These are phyloP conservation scores for Drosophila neocordata DNA, from an alignment of 1,140 invertebrate genomes.

Conservation along the genomic window DNA sequence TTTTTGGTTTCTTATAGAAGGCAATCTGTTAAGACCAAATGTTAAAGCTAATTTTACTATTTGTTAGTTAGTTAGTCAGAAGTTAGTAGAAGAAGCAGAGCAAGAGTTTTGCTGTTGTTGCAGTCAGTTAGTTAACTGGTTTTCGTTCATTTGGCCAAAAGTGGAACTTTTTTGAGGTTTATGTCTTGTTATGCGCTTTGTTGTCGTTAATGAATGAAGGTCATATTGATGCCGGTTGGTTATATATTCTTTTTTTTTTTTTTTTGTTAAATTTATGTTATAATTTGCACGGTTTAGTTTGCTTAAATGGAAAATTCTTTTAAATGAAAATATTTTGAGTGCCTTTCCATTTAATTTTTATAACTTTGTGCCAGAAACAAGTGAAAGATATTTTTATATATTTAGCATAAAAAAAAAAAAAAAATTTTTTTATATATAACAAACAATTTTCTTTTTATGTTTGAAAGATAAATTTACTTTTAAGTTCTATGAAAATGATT, in stretches of 20 bases:
- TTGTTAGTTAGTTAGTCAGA: slow-evolving; percentile 61
- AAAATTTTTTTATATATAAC: too few species aligned
- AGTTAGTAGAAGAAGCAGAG: slow-evolving; percentile 39
- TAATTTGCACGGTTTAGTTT: slow-evolving; percentile 60
- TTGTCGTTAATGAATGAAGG: slow-evolving; percentile 76
- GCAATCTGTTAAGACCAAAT: slow-evolving; percentile 49
- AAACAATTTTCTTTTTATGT: too few species aligned
- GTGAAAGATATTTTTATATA: too few species aligned
- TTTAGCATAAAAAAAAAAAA: too few species aligned
- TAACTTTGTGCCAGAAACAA: too few species aligned
- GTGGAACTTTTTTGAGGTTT: slow-evolving; percentile 64
- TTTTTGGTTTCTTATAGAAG: slow-evolving; percentile 24
- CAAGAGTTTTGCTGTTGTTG: slow-evolving; percentile 32
- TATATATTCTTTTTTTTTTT: slow-evolving; percentile 23
- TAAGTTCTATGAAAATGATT: too few species aligned
- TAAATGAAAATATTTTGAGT: neutral
- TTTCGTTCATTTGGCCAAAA: slow-evolving; percentile 59
- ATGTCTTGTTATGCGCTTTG: slow-evolving; percentile 68
- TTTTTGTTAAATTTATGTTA: too few species aligned
- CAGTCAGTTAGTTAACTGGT: slow-evolving; percentile 66
- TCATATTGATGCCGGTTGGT: slow-evolving; percentile 58
- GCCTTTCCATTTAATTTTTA: too few species aligned
- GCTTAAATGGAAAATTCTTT: neutral
- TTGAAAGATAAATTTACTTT: too few species aligned
- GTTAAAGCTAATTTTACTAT: slow-evolving; percentile 70